Conservation (phyloP, 2,797 vertebrate species). For the Gallinago stenura region DNA sequence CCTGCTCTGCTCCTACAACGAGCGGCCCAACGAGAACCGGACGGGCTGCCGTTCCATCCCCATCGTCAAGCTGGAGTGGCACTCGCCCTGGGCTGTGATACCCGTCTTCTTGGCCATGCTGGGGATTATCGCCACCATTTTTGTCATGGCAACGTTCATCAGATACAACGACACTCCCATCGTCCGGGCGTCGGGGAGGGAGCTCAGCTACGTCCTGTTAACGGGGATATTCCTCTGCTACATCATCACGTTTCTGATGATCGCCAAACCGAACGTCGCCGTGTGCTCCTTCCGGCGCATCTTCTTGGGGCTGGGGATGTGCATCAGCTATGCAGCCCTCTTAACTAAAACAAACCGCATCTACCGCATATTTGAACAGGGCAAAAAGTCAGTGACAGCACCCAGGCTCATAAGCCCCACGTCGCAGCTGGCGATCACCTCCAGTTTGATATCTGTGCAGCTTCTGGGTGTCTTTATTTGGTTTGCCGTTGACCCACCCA, state of each 20-base stretch:
- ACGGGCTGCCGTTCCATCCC: slow-evolving; percentile 95
- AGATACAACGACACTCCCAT: slow-evolving; percentile 98
- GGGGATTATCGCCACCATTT: slow-evolving; percentile 97
- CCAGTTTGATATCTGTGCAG: slow-evolving; percentile 94
- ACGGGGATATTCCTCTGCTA: slow-evolving; percentile 98
- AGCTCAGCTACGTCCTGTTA: slow-evolving; percentile 96
- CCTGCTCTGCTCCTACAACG: slow-evolving; percentile 91
- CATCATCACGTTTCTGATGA: slow-evolving; percentile 99
- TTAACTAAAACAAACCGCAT: slow-evolving; percentile 98
- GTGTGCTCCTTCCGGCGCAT: slow-evolving; percentile 96
- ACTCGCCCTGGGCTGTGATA: slow-evolving; percentile 96
- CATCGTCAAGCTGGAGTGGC: slow-evolving; percentile 98
- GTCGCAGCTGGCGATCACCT: slow-evolving; percentile 95
- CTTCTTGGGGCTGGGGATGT: slow-evolving; percentile 97
- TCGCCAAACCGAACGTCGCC: slow-evolving; percentile 92
- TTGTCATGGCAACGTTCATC: slow-evolving; percentile 96
- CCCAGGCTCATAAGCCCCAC: slow-evolving; percentile 97
- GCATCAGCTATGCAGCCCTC: slow-evolving; percentile 97
- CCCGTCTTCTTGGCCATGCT: slow-evolving; percentile 97
- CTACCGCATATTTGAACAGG: slow-evolving; percentile 98
- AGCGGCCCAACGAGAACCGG: slow-evolving; percentile 92
- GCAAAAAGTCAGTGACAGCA: slow-evolving; percentile 95
- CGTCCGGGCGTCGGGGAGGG: slow-evolving; percentile 94
- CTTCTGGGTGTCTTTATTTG: slow-evolving; percentile 96
- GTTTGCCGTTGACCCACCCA: slow-evolving; percentile 96